Conservation (phyloP, 2,888 invertebrate genomes). For the Ephialtes manifestator region DNA sequence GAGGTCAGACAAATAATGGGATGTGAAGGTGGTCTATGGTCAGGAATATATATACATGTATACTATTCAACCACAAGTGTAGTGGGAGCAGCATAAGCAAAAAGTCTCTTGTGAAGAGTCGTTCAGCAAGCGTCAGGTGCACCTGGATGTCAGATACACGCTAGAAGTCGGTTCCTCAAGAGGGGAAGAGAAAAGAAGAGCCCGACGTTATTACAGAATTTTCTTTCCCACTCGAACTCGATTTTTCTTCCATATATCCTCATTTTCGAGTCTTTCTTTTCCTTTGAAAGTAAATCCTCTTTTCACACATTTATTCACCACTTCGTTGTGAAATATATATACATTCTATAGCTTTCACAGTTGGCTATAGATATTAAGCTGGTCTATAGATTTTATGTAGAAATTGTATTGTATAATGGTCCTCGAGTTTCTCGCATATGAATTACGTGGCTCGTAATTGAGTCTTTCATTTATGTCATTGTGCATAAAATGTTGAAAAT, state of each 20-base stretch:
- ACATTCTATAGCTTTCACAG: neutral
- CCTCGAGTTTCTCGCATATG: neutral
- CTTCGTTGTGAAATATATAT: neutral
- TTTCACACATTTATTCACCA: neutral
- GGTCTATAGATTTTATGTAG: constrained; percentile 1
- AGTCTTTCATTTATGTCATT: neutral
- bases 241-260: constrained; percentile 22
- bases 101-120: constrained; percentile 31
- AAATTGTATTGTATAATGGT: neutral
- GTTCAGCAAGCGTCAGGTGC: constrained; percentile 43
- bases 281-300: neutral
- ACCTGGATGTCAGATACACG: constrained; percentile 41
- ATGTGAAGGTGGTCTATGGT: constrained; percentile 12
- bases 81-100: neutral
- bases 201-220: constrained; percentile 16
- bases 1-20: constrained; percentile 37
- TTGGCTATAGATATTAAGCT: neutral
- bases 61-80: neutral
- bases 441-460: neutral
- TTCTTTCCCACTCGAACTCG: constrained; percentile 6
- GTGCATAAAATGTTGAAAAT: neutral
- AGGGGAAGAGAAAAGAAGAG: constrained; percentile 13
- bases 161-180: constrained; percentile 36
- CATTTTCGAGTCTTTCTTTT: constrained; percentile 14
- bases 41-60: constrained; percentile 4